Evolutionary conservation across 2,888 invertebrate genomes (phyloP).

Genomic region (Apamea crenata): DNA sequence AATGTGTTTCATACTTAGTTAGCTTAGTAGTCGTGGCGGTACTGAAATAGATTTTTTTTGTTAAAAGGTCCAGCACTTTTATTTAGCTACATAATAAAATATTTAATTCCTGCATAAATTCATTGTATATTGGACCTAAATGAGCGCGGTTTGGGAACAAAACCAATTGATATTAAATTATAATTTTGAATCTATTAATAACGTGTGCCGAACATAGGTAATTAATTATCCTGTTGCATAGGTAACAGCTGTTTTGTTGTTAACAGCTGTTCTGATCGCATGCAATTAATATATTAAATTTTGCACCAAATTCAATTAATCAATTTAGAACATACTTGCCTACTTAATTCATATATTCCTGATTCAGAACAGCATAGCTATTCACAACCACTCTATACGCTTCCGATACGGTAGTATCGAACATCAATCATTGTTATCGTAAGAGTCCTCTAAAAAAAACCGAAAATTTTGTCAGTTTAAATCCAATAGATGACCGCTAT

Average conservation of each 20-base stretch:
- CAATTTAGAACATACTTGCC: background rate
- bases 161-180: constrained; percentile 47
- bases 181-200: constrained; percentile 48
- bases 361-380: background rate
- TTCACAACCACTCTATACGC: background rate
- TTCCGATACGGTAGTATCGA: background rate
- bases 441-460: too few species aligned
- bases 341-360: background rate
- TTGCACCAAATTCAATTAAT: constrained; percentile 33
- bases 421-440: background rate
- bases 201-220: constrained; percentile 41
- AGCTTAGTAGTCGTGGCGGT: background rate
- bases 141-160: constrained; percentile 21
- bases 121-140: constrained; percentile 6
- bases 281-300: constrained; percentile 29
- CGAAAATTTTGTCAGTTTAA: background rate
- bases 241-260: constrained; percentile 49
- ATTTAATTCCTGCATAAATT: background rate
- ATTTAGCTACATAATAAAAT: background rate
- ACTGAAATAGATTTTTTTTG: background rate
- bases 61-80: background rate
- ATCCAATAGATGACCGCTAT: background rate
- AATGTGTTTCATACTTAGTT: too few species aligned
- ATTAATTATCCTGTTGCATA: constrained; percentile 54
- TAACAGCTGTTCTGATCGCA: constrained; percentile 25